Base-by-base conservation (phyloP, 2,888 invertebrate species). In the Leistus spinibarbis region DNA sequence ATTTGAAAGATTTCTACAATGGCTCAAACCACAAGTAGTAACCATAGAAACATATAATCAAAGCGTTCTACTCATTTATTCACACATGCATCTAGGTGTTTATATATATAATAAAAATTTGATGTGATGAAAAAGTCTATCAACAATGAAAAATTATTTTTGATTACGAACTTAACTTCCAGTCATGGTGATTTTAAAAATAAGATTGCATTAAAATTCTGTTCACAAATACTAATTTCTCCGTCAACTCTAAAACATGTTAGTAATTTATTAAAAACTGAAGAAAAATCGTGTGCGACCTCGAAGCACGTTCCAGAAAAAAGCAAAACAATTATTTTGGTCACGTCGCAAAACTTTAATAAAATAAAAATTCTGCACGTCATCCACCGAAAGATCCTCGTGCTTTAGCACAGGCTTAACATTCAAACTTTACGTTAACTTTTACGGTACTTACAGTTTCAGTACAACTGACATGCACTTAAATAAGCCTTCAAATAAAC, bases 341-440 rank as follows among this genome's bases (percentile, higher is more conserved):
- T 60, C 60, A 60, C 60, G 60, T 60, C 16, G 60, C 2, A 17
- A 16, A 60, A 60, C n/a, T 60, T 60, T 60, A 60, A 60, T 60
- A 60, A 60, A 60, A 60, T 60, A 60, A 60, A 20, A 60, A 60
- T 60, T 60, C 60, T 22, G 10, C 60, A 60, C 60, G 60, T 60
- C 60, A 60, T 60, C 60, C 17, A 16, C 3, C 20, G 56, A 16
- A n/a, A 19, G 56, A 16, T 40, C 40, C 40, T 56, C 9, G 7
- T 56, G 56, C 56, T n/a, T n/a, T n/a, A n/a, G 13, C 40, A 13
- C 10, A 40, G 40, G 40, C 40, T 40, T 40, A 40, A 7, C n/a
- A n/a, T n/a, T n/a, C n/a, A n/a, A n/a, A n/a, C n/a, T n/a, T n/a
- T n/a, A n/a, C 7, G 40, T 40, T 40, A 40, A 40, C 40, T 40